Percentiles rank a stretch among this genome's conserved stretches.
phyloP scores from a whole-genome alignment of 2,113 vertebrate genomes.

The Eulacestoma nigropectus region DNA sequence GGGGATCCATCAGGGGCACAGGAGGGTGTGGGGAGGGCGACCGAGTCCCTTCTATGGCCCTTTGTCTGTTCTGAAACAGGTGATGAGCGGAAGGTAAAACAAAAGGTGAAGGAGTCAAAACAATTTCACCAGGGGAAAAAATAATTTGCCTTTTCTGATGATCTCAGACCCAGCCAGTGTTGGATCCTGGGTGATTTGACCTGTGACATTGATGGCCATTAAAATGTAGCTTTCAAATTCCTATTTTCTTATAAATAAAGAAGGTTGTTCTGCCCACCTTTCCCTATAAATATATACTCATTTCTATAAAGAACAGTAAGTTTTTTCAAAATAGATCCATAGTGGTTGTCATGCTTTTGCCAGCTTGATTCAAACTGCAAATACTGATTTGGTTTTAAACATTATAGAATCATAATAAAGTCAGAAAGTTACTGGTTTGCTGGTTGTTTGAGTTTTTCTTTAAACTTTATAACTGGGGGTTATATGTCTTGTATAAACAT shows the following conservation, averaged over 20 bases:
- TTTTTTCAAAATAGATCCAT: neutral
- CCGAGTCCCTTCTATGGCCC: rapidly evolving
- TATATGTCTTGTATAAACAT: neutral
- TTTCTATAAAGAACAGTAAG: neutral
- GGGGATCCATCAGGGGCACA: neutral
- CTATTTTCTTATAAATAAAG: neutral
- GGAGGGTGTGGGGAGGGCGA: rapidly evolving
- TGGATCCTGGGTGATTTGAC: neutral
- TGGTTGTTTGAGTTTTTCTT: neutral
- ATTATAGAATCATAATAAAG: neutral
- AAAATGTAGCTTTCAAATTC: neutral
- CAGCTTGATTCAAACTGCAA: neutral
- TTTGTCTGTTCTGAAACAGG: neutral
- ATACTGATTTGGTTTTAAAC: neutral
- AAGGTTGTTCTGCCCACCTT: neutral
- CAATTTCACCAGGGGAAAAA: neutral
- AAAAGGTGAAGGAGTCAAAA: neutral
- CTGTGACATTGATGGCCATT: neutral
- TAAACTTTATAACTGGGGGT: neutral
- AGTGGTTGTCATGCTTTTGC: neutral
- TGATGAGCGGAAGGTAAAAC: neutral
- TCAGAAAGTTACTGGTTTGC: neutral
- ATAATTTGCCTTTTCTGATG: neutral
- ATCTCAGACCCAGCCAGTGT: neutral
- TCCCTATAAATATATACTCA: neutral